Base-by-base conservation (phyloP, 1,140 invertebrate species). In the Drosophila aff. region DNA sequence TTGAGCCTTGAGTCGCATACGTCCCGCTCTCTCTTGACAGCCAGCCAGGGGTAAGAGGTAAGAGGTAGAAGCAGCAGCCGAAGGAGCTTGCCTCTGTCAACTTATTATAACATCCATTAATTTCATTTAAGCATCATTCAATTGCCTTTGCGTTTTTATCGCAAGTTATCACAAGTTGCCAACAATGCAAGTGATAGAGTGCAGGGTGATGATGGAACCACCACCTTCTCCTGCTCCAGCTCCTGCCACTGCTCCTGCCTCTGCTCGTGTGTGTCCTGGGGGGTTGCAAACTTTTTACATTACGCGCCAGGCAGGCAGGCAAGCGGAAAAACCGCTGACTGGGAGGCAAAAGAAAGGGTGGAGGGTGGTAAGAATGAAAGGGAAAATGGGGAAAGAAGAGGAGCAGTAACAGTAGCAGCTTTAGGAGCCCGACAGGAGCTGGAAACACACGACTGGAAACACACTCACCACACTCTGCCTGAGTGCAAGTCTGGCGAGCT, bases 101-200 rank as follows among this genome's bases (percentile, higher is more conserved):
- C 91, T 92, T 92, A 92, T 89, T 92, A 87, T 74, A 91, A 87
- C 81, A 92, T 87, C 79, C 91, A 92, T 92, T 92, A 91, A 91
- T 92, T 91, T 91, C 77, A 90, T 91, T 92, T 85, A 81, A 83
- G 76, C 75, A 80, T 87, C 81, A 92, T 92, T 85, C 90, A 86
- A 90, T 91, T 91, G 85, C 84, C 79, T 82, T 89, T 21, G 21
- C 74, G 81, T 85, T 87, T 87, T 83, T 72, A 83, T 89, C 79
- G 76, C 62, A 80, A 87, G 72, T 87, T 90, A 79, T 90, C 85
- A 76, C 79, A 64, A 90, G 77, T 84, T 89, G 55, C 44, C 73
- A 66, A 68, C 59, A 80, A 68, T 64, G 62, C 52, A 65, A 52
- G 43, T n/a, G 49, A 76, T 46, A 18, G 74, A 71, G 74, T 71